Base-by-base conservation (phyloP, 2,113 vertebrate species). In the Lethenteron reissneri region DNA sequence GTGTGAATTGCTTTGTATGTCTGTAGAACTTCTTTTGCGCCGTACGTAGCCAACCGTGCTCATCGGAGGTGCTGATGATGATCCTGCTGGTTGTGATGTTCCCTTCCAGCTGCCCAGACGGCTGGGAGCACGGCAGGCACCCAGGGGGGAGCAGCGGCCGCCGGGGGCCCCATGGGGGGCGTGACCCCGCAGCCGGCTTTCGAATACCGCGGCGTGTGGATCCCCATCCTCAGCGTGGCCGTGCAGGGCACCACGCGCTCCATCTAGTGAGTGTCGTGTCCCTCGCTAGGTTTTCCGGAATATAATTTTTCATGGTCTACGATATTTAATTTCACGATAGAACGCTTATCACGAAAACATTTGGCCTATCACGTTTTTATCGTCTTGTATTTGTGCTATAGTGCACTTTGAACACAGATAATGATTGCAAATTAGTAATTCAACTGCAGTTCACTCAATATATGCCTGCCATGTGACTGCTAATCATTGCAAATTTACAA, bases 161-260 rank as follows among this genome's bases (percentile, higher is more conserved):
- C 84, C 70, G 87, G 85, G 56, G 80, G 82, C 71, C 64, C 64
- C 25, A 78, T 84, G 8, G 86, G 87, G 19, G 82, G 81, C 76
- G 80, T 87, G 64, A 89, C 81, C 75, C 83, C 90, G 4, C 85
- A 97, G 75, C 92, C 95, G 74, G 95, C 92, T 1, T 97, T 99
- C 80, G 95, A 99, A 76, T 99, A 97, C 77, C 86, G 95, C 56
- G 95, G 95, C 64, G 91, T 84, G 70, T 99, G 95, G 95, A 97
- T 99, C 76, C 95, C 95, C 10, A 92, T 99, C 12, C 81, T 99
- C 80, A 90, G 79, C 14, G 79, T 97, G 74, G 91, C 89, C 68
- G 82, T 91, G 56, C 95, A 99, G 80, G 92, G 95, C 78, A 95
- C 87, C 72, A 89, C 92, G 75, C 97, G 97, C 80, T 90, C 94